phyloP scores from a whole-genome alignment of 2,113 vertebrate species.

The Sylvietta virens region DNA sequence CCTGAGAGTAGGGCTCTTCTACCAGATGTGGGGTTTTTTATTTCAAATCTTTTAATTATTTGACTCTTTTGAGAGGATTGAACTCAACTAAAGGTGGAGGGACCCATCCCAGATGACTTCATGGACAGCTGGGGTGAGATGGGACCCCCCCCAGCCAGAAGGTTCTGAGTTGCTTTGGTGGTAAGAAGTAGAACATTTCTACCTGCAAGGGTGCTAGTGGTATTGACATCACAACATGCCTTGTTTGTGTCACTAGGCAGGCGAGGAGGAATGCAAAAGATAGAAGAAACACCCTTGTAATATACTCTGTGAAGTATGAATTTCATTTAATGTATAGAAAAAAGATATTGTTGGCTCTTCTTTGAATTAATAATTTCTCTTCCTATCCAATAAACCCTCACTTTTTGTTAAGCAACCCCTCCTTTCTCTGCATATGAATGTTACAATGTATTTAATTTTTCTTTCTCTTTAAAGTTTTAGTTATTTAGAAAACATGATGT shows the following conservation, averaged over 20 bases:
- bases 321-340: slow-evolving; percentile 33
- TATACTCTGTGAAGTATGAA: slow-evolving; percentile 1
- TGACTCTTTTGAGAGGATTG: background rate
- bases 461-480: background rate
- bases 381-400: background rate
- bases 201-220: background rate
- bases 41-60: no score
- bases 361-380: slow-evolving; percentile 20
- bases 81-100: background rate
- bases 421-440: slow-evolving; percentile 6
- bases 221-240: background rate
- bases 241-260: background rate
- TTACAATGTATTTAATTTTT: slow-evolving; percentile 4
- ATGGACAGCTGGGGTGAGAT: background rate
- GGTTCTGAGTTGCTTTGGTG: background rate
- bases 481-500: background rate
- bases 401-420: background rate
- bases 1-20: background rate
- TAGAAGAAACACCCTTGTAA: background rate
- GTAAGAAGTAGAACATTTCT: background rate
- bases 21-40: background rate
- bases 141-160: background rate
- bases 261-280: background rate
- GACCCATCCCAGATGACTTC: background rate
- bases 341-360: background rate